Base-by-base conservation (phyloP, 2,113 vertebrate genomes). In the Odocoileus virginianus region DNA sequence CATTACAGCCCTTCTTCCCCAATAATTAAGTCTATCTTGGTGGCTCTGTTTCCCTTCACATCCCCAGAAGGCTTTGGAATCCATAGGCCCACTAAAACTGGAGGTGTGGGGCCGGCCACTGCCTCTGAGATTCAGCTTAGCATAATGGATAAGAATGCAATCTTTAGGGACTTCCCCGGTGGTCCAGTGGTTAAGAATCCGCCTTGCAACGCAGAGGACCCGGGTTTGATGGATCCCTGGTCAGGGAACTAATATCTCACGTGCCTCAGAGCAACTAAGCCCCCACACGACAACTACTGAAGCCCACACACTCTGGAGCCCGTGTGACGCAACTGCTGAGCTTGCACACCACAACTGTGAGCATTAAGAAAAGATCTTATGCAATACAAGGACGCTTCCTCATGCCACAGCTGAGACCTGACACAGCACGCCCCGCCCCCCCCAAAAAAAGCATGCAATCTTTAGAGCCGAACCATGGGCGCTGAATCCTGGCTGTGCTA, bases 361-460 rank as follows among this genome's bases (percentile, higher is more conserved):
- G 71, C 71, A 3, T 76, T 43, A 76, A 43, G 23, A 43, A 14
- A 12, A 76, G 71, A 15, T 14, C 71, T 43, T 15, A 9, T 0
- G 27, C 12, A 5, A 15, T 43, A 12, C 23, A 43, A 25, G 21
- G 40, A 43, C 7, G 40, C 33, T 4, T 23, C 71, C 12, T 40
- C 36, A 14, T 0, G 71, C 40, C 10, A 27, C 71, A 43, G 23
- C 71, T 43, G 3, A 43, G 23, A 43, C 12, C 71, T 13, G 36
- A 43, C 6, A 27, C 0, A 74, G 64, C 1, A 5, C n/a, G 12
- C 47, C 3, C 47, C 71, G 7, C 40, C 12, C 25, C 23, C 40
- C 40, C 43, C 14, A 54, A 36, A 40, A 71, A 6, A 40, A 10
- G 36, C 36, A 14, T 9, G 30, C 14, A 2, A 27, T 52, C 50